Base-by-base conservation (phyloP, 2,888 invertebrate species). In the Drosophila imparisetae region DNA sequence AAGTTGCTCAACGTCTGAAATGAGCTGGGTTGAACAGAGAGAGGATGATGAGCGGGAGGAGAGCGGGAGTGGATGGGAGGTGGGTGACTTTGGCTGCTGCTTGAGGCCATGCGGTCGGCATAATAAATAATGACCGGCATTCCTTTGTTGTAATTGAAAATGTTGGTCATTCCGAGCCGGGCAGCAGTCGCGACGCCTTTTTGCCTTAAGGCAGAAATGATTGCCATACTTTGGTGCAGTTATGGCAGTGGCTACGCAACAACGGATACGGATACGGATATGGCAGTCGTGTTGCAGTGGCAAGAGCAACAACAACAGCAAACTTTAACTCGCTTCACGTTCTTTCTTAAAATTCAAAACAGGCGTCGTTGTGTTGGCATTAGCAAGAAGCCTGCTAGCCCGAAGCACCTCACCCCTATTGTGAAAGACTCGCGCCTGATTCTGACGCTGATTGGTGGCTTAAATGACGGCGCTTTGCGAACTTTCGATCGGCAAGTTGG, bases 101-200 rank as follows among this genome's bases (percentile, higher is more conserved):
- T 81, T 60, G 82, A 84, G 85, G 85, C 80, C 89, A 85, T 85
- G 85, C 80, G 90, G 88, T 81, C 90, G 90, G 89, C 84, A 90
- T 90, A 89, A 89, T 89, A 89, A 90, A 90, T 90, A 90, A 90
- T 90, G 86, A 80, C 90, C 89, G 80, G 89, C 89, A 90, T 89
- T 89, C 90, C 86, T 90, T 90, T 87, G 86, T 84, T 89, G 89
- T 91, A 90, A 91, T 91, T 91, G 91, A 91, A 91, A 91, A 90
- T 91, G 90, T 91, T 83, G 91, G 91, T 90, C 89, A 91, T 91
- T 90, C 89, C 83, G 64, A 73, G 58, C 69, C 72, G 61, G 55
- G 66, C 45, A 61, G 50, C 68, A 69, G 70, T 83, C 67, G 78
- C 72, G 70, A 70, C 71, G 69, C 60, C 57, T 63, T 60, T 45